phyloP scores from a whole-genome alignment of 2,888 invertebrate species.

The Neuroscelio doddi region DNA sequence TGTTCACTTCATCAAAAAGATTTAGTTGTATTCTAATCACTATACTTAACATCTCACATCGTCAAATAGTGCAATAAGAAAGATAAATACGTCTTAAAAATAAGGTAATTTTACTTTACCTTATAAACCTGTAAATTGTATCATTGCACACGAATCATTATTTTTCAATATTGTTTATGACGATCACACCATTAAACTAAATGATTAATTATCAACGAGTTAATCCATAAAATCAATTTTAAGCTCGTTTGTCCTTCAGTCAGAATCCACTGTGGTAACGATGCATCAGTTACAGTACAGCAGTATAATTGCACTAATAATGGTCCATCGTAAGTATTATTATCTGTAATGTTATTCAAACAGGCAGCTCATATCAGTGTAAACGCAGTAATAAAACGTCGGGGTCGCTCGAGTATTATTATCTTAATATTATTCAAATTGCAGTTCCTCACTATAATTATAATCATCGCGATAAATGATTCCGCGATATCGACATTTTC shows the following conservation, averaged over 20 bases:
- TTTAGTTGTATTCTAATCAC: no score
- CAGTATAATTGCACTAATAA: conserved; percentile 21
- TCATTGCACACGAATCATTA: no score
- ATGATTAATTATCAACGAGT: conserved; percentile 14
- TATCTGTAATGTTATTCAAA: conserved; percentile 43
- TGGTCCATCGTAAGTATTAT: conserved; percentile 25
- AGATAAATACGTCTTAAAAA: not conserved
- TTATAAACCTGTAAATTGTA: no score
- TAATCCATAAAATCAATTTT: conserved; percentile 18
- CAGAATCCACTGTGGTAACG: conserved; percentile 7
- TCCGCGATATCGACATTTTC: not conserved
- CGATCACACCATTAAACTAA: not conserved
- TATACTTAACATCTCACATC: no score
- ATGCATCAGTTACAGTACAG: conserved; percentile 13
- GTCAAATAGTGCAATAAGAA: no score
- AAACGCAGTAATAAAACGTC: conserved; percentile 10
- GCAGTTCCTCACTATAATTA: conserved; percentile 2
- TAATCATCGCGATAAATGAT: conserved; percentile 3
- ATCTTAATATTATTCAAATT: conserved; percentile 29
- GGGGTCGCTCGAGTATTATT: conserved; percentile 29
- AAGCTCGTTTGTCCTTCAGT: conserved; percentile 8
- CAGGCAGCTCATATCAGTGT: conserved; percentile 18
- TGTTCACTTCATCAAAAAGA: no score
- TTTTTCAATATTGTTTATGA: not conserved
- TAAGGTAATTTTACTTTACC: not conserved